Evolutionary conservation across 2,797 vertebrate species (phyloP).

Genomic region (Coregonus ussuriensis): DNA sequence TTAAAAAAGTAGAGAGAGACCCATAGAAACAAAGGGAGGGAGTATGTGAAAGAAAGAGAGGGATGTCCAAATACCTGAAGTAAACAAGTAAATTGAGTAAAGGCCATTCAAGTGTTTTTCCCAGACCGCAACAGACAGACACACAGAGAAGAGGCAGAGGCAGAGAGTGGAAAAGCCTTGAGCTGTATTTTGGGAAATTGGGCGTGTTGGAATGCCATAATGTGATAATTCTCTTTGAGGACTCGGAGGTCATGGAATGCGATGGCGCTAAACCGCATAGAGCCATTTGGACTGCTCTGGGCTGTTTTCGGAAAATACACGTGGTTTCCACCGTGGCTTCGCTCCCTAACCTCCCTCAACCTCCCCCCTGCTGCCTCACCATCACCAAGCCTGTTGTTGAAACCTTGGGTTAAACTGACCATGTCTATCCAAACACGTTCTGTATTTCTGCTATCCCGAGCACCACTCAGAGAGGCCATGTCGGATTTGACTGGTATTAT

Average conservation of each 20-base stretch:
- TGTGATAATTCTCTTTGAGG: conserved; percentile 80
- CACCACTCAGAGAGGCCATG: conserved; percentile 38
- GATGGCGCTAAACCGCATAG: conserved; percentile 75
- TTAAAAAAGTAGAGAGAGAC: no score
- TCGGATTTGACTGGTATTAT: conserved; percentile 59
- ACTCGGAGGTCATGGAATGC: conserved; percentile 73
- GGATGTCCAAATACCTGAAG: conserved; percentile 66
- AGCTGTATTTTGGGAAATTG: conserved; percentile 78
- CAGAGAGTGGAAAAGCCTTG: conserved; percentile 60
- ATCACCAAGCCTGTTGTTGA: conserved; percentile 58
- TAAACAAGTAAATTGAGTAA: conserved; percentile 60
- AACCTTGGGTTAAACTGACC: conserved; percentile 63
- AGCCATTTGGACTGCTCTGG: conserved; percentile 61
- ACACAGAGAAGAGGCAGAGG: conserved; percentile 9
- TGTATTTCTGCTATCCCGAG: conserved; percentile 59
- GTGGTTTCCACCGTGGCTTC: no score
- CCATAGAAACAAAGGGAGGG: no score
- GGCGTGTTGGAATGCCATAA: conserved; percentile 79
- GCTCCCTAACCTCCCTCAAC: no score
- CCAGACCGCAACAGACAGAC: conserved; percentile 66
- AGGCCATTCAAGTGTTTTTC: conserved; percentile 59
- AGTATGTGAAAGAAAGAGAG: background rate
- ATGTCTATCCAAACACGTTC: conserved; percentile 72
- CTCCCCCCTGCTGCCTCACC: conserved; percentile 38
- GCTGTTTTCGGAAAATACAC: conserved; percentile 69